Percentiles rank a stretch among this genome's conserved stretches.
phyloP scores from a whole-genome alignment of 2,797 vertebrate genomes.

The Pseudopleuronectes americanus region DNA sequence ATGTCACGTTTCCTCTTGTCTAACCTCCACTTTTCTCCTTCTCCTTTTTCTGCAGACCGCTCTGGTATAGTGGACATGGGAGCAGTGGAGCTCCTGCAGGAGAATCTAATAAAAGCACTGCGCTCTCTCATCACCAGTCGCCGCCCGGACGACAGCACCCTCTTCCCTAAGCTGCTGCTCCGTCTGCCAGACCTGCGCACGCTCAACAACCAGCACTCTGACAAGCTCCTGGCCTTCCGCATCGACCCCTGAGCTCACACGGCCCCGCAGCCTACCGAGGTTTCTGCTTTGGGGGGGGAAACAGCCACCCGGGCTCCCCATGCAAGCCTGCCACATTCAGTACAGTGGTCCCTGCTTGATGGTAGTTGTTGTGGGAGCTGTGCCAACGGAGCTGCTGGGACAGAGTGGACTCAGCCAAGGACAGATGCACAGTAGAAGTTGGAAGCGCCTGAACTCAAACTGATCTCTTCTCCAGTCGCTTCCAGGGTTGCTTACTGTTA shows the following conservation, averaged over 20 bases:
- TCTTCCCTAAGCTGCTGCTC: constrained; percentile 85
- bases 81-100: constrained; percentile 85
- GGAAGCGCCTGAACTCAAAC: constrained; percentile 52
- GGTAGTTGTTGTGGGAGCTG: constrained; percentile 55
- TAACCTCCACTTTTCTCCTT: constrained; percentile 21
- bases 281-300: constrained; percentile 30
- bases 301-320: constrained; percentile 37
- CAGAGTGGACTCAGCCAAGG: constrained; percentile 28
- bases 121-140: constrained; percentile 78
- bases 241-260: constrained; percentile 79
- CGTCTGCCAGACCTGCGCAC: constrained; percentile 86
- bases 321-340: constrained; percentile 41
- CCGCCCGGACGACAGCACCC: constrained; percentile 79
- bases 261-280: constrained; percentile 19
- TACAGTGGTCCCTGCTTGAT: constrained; percentile 58
- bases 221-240: constrained; percentile 86
- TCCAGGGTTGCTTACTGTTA: constrained; percentile 54
- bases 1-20: not conserved
- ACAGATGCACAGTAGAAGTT: constrained; percentile 40
- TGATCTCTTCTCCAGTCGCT: constrained; percentile 54
- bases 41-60: constrained; percentile 69
- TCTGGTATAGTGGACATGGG: constrained; percentile 82
- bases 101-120: constrained; percentile 83
- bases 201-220: constrained; percentile 86
- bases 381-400: constrained; percentile 41